phyloP scores from a whole-genome alignment of 2,113 vertebrate genomes.

The Mystacornis crossleyi region DNA sequence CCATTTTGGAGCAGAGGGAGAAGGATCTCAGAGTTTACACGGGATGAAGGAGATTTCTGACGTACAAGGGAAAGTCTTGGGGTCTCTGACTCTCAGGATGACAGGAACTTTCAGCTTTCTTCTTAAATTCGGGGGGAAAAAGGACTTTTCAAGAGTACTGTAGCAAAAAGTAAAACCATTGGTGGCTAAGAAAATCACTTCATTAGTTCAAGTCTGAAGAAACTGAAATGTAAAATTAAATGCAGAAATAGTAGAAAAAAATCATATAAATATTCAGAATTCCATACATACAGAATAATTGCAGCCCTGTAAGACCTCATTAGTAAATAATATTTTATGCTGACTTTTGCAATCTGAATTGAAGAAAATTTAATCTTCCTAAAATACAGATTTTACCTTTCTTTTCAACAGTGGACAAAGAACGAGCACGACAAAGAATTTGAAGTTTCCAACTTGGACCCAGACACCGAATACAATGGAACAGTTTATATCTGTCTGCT shows the following conservation, averaged over 20 bases:
- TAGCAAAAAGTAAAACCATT: not conserved
- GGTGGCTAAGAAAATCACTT: not conserved
- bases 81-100: not conserved
- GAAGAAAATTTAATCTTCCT: not conserved
- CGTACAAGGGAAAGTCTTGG: not conserved
- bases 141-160: not conserved
- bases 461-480: conserved; percentile 71
- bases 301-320: not conserved
- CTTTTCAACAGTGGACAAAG: conserved; percentile 51
- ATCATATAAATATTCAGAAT: not conserved
- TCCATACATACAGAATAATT: not conserved
- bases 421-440: conserved; percentile 55
- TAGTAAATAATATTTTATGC: not conserved
- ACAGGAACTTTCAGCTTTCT: not conserved
- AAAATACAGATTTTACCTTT: not conserved
- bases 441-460: conserved; percentile 69
- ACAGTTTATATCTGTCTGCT: not conserved
- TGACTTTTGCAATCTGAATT: not conserved
- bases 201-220: not conserved
- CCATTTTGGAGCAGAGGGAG: not conserved
- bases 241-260: not conserved
- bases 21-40: not conserved
- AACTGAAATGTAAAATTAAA: not conserved
- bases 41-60: not conserved
- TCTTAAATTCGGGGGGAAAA: not conserved